Evolutionary conservation across 2,797 vertebrate species (phyloP), one percentile per base, ranked within the genome.

Genomic region (Chloroceryle inda): DNA sequence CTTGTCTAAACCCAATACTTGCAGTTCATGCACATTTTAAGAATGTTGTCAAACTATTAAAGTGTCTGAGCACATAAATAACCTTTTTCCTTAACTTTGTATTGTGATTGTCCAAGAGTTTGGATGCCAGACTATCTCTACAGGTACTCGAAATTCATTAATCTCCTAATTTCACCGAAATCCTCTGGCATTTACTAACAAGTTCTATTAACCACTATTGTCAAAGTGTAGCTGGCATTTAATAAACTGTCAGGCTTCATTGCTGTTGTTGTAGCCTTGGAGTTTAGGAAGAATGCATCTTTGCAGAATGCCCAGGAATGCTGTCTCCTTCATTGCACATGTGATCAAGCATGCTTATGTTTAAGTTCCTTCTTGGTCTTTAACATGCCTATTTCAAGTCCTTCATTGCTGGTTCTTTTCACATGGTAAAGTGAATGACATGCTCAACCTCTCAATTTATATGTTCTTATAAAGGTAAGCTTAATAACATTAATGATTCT

Each of bases 321-420:
- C 3, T 1, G 31, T 37, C 9, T 40, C 29, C 49, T 76, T 40
- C 13, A 3, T 35, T 66, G 29, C 21, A 7, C 4, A 13, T 6
- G 0, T 21, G 13, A 35, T 23, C 29, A n/a, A 73, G 13, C n/a
- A 22, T 18, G 3, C 31, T 37, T 16, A 6, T 18, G 4, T 15
- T 55, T 6, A 68, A 55, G 14, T 38, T 68, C 5, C 17, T 44
- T 72, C 26, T 58, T 0, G 0, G 7, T 53, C 33, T 69, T 53
- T 35, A 35, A 21, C 8, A 2, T 13, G 4, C 4, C 10, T 31
- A 9, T 40, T 85, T 81, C 13, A 66, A 21, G 8, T 58, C 13
- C 11, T 33, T 50, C 13, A 2, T 66, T 2, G 3, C 6, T 49
- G 13, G 13, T 21, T 0, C 14, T 56, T 85, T 40, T 16, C 2